These are phyloP conservation scores for Eubucco bourcierii DNA, from an alignment of 2,113 vertebrate species.

Conservation along the genomic window DNA sequence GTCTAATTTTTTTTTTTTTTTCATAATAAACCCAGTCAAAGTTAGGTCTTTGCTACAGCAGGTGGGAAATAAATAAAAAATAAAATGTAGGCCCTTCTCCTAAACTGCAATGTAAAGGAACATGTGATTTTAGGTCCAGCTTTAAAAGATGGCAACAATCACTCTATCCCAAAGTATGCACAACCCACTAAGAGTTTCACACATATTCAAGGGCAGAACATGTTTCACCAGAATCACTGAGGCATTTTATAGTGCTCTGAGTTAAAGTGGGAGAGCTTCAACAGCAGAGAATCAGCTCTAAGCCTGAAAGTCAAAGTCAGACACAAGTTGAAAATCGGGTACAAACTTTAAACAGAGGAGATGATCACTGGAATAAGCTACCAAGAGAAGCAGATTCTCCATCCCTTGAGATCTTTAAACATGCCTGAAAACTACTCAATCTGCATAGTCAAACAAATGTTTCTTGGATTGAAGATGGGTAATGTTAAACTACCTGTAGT, in stretches of 20 bases:
- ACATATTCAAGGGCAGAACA: no score
- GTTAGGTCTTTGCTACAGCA: neutral
- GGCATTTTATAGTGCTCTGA: neutral
- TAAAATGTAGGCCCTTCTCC: neutral
- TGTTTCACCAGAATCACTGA: neutral
- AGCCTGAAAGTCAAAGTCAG: neutral
- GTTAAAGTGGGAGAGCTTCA: neutral
- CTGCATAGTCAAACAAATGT: slow-evolving; percentile 15
- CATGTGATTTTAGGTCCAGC: neutral
- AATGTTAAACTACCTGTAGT: rapidly evolving
- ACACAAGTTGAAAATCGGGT: neutral
- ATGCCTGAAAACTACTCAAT: neutral
- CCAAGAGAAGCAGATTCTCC: neutral
- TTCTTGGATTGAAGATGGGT: neutral
- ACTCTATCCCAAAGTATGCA: neutral
- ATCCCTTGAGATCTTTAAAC: neutral
- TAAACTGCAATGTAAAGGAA: neutral
- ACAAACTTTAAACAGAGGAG: slow-evolving; percentile 2
- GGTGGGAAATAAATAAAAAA: neutral
- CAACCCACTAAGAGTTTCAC: no score
- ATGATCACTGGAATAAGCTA: neutral
- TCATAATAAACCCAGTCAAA: neutral
- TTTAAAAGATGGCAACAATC: neutral
- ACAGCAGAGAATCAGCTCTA: neutral
- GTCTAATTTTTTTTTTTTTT: neutral